Conservation (phyloP, 2,113 vertebrate species). For the Eulemur macaco region DNA sequence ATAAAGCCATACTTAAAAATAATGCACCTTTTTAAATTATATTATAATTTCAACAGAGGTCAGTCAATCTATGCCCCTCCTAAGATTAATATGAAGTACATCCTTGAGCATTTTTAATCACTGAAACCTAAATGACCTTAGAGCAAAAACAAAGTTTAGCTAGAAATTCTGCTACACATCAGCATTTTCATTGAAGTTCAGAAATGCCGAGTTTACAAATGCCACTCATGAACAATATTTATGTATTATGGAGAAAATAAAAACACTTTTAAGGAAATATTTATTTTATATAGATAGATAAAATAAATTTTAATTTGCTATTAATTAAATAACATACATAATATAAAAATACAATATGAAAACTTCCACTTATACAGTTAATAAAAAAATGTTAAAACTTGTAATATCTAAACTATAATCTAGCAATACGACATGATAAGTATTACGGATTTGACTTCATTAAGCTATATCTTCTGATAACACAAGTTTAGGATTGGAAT, state of each 20-base stretch:
- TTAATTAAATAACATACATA: neutral
- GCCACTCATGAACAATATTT: conserved; percentile 20
- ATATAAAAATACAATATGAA: neutral
- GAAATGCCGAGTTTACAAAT: conserved; percentile 52
- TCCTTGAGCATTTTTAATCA: conserved; percentile 72
- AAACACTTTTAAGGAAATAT: neutral
- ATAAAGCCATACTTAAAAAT: conserved; percentile 23
- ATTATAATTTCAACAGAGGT: conserved; percentile 70
- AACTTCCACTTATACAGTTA: neutral
- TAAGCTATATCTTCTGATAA: neutral
- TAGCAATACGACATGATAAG: neutral
- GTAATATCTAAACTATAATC: neutral
- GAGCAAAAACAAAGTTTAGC: conserved; percentile 60
- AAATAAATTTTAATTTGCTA: neutral
- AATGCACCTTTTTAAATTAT: conserved; percentile 28
- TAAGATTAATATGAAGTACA: conserved; percentile 68
- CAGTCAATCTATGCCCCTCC: conserved; percentile 51
- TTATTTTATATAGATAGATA: neutral
- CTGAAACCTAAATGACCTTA: conserved; percentile 62
- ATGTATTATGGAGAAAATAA: neutral
- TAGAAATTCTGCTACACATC: conserved; percentile 58
- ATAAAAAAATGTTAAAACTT: neutral
- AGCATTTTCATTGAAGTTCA: conserved; percentile 65
- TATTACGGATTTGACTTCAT: neutral
- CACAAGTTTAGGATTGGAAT: neutral